A percentile compares a stretch with the other conserved stretches of the same genome.
Conservation (phyloP, 2,797 vertebrate genomes). For the Graptemys geographica region DNA sequence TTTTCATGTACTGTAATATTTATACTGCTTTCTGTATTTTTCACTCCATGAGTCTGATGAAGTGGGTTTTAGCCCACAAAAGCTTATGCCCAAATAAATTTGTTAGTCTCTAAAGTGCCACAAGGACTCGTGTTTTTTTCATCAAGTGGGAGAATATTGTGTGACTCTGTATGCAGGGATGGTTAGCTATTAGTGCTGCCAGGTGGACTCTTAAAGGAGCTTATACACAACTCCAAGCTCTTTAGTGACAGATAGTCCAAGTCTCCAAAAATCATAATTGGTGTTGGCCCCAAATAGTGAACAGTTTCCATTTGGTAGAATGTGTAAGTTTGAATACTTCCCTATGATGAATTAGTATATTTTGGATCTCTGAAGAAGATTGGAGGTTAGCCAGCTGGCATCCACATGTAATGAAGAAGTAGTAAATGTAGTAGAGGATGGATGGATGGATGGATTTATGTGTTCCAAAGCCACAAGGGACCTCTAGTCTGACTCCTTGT, state of each 20-base stretch:
- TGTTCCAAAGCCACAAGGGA: too few relatives aligned
- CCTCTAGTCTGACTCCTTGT: too few relatives aligned
- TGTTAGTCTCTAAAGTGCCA: too few relatives aligned
- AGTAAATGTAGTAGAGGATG: background rate
- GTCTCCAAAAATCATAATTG: background rate
- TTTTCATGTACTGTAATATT: too few relatives aligned
- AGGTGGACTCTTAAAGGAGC: background rate
- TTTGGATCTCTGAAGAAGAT: background rate
- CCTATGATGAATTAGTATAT: background rate
- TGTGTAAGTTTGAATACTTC: background rate
- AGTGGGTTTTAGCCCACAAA: too few relatives aligned
- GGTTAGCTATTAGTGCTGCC: background rate
- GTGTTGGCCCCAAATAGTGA: accelerated
- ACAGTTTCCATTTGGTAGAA: background rate
- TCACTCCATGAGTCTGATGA: too few relatives aligned
- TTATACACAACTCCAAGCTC: background rate
- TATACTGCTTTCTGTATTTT: too few relatives aligned
- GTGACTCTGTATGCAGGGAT: accelerated
- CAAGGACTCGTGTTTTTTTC: too few relatives aligned
- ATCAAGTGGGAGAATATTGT: background rate
- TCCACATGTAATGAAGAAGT: background rate
- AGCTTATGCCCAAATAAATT: too few relatives aligned
- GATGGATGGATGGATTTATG: too few relatives aligned
- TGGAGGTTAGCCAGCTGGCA: background rate
- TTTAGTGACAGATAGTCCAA: background rate